Percentiles rank a stretch among this genome's conserved stretches.
phyloP scores from a whole-genome alignment of 2,113 vertebrate genomes.

The Megaptera novaeangliae region DNA sequence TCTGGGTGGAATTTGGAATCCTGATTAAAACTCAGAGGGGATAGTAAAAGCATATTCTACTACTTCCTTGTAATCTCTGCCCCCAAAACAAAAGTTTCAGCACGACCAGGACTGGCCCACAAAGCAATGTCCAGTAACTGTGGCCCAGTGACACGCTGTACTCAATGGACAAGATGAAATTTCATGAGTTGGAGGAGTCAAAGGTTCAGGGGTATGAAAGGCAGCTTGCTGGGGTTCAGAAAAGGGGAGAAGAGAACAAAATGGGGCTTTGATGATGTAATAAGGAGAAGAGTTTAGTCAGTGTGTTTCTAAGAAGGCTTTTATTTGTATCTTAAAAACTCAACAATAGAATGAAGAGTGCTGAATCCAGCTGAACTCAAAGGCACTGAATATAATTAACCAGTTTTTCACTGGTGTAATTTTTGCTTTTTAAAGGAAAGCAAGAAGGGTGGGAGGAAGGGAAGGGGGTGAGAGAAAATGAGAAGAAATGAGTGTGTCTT shows the following conservation, averaged over 20 bases:
- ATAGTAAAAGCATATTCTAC: background rate
- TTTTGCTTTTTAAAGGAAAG: background rate
- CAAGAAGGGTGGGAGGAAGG: background rate
- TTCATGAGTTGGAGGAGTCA: background rate
- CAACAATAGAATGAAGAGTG: background rate
- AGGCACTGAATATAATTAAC: background rate
- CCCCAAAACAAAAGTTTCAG: background rate
- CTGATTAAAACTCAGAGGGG: background rate
- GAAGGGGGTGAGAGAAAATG: background rate
- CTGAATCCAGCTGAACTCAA: background rate
- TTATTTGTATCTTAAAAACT: background rate
- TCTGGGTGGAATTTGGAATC: background rate
- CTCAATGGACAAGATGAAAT: background rate
- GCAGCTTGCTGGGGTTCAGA: background rate
- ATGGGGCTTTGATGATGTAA: background rate
- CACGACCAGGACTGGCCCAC: background rate
- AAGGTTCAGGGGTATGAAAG: background rate
- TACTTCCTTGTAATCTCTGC: background rate
- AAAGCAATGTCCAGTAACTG: background rate
- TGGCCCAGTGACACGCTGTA: background rate
- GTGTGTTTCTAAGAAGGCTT: background rate
- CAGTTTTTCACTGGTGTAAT: background rate
- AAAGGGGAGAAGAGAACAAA: background rate
- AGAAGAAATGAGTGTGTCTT: background rate
- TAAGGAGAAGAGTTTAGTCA: background rate